A percentile compares a stretch with the other conserved stretches of the same genome.
Conservation (phyloP, 2,888 invertebrate genomes). For the Carcina quercana region DNA sequence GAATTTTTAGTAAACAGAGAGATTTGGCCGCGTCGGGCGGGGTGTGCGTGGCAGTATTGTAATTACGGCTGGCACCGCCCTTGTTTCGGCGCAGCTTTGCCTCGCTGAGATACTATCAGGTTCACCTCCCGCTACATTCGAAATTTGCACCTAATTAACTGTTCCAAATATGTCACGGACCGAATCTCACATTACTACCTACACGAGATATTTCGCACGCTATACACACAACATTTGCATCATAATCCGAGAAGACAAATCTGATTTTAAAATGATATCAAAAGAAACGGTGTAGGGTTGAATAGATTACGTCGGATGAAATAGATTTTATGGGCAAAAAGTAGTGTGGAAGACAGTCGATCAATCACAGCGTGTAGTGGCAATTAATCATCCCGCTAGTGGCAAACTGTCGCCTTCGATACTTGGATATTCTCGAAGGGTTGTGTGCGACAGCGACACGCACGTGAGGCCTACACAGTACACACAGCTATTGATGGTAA, state of each 20-base stretch:
- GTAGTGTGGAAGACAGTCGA: slow-evolving; percentile 38
- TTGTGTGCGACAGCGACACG: slow-evolving; percentile 17
- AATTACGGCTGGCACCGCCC: slow-evolving; percentile 54
- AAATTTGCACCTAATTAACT: slow-evolving; percentile 58
- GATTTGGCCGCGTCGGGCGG: slow-evolving; percentile 43
- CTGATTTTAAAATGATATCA: slow-evolving; percentile 51
- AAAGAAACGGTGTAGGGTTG: slow-evolving; percentile 33
- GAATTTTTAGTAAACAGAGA: slow-evolving; percentile 56
- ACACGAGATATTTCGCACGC: slow-evolving; percentile 43
- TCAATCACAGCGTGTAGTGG: slow-evolving; percentile 49
- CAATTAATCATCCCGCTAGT: slow-evolving; percentile 62
- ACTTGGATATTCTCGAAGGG: slow-evolving; percentile 39
- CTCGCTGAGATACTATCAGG: slow-evolving; percentile 45
- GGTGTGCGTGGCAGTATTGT: slow-evolving; percentile 47
- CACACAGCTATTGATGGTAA: slow-evolving; percentile 6
- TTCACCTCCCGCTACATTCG: slow-evolving; percentile 38
- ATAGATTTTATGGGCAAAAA: slow-evolving; percentile 25
- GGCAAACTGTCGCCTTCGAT: slow-evolving; percentile 31
- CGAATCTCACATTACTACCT: slow-evolving; percentile 25
- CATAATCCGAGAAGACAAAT: slow-evolving; percentile 51
- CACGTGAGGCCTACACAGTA: too few species aligned
- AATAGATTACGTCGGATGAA: slow-evolving; percentile 31
- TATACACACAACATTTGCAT: slow-evolving; percentile 36
- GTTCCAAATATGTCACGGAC: slow-evolving; percentile 26
- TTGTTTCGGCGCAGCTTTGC: slow-evolving; percentile 49